phyloP scores from a whole-genome alignment of 2,113 vertebrate species.

The Mirounga angustirostris region DNA sequence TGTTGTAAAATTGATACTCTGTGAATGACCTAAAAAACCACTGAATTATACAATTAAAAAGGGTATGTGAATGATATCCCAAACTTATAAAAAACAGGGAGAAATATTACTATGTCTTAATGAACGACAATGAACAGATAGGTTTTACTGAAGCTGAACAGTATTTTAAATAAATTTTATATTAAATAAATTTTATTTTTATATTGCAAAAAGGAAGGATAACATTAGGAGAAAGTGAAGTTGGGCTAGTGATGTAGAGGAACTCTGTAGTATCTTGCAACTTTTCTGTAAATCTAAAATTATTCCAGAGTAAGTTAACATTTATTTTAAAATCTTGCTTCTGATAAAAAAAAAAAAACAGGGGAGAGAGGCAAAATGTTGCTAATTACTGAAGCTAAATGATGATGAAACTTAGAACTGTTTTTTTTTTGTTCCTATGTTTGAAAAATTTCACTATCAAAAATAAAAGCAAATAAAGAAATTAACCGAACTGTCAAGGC shows the following conservation, averaged over 20 bases:
- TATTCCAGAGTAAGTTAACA: neutral
- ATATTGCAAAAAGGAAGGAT: neutral
- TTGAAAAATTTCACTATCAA: neutral
- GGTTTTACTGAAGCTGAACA: neutral
- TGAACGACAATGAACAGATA: neutral
- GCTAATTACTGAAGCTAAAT: neutral
- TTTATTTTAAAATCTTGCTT: slow-evolving; percentile 4
- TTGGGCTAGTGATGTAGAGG: neutral
- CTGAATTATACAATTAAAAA: neutral
- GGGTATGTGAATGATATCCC: neutral
- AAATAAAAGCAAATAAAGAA: neutral
- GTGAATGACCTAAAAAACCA: neutral
- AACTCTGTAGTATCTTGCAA: neutral
- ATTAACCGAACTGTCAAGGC: neutral
- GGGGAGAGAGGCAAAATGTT: neutral
- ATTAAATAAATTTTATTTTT: neutral
- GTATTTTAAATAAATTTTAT: neutral
- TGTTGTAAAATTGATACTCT: neutral
- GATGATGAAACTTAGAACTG: neutral
- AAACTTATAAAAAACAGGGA: neutral
- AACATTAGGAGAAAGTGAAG: neutral
- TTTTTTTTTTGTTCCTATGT: neutral
- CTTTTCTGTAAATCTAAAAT: neutral
- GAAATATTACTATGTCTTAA: neutral
- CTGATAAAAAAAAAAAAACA: neutral